Base-by-base conservation (phyloP, 2,888 invertebrate species). In the Cosmopolites sordidus region DNA sequence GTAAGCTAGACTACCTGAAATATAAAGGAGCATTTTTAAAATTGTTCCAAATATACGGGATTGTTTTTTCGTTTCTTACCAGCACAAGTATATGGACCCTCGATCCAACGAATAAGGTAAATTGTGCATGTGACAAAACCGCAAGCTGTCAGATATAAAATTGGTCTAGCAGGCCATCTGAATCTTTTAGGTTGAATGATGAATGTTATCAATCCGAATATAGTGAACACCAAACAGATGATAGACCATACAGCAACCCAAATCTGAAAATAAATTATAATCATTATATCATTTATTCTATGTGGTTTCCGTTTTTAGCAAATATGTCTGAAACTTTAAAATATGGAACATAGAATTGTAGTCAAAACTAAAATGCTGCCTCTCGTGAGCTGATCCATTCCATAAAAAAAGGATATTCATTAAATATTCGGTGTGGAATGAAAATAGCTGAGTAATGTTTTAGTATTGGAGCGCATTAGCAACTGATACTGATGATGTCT, bases 141-240 rank as follows among this genome's bases (percentile, higher is more conserved):
- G 74, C 94, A 94, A 1, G 91, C 82, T 3, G 93, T 90, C 56
- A 94, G 79, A 76, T 92, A 95, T 52, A 95, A 85, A 33, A 92
- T 88, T 0, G 95, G 94, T 40, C 94, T 79, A 69, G 95, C 95
- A 0, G 96, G 96, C 75, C 95, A 96, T 37, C 89, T 84, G 71
- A 95, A 97, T 47, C 96, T 77, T 30, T 86, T 82, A 22, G 91
- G 89, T 68, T 95, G 94, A 37, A 94, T 87, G 76, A 91, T 83
- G 73, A 92, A 94, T 0, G 96, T 95, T 44, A 89, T 76, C 62
- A 90, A 74, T 0, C 89, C 87, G 72, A 95, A 92, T 0, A 88
- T 77, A 0, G 94, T 92, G 12, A 93, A 85, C 1, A 88, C 78
- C 66, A 90, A 81, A 57, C 90, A 87, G 18, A 90, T 73, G 70